Conservation (phyloP, 2,888 invertebrate genomes). For the Cyclophora punctaria region DNA sequence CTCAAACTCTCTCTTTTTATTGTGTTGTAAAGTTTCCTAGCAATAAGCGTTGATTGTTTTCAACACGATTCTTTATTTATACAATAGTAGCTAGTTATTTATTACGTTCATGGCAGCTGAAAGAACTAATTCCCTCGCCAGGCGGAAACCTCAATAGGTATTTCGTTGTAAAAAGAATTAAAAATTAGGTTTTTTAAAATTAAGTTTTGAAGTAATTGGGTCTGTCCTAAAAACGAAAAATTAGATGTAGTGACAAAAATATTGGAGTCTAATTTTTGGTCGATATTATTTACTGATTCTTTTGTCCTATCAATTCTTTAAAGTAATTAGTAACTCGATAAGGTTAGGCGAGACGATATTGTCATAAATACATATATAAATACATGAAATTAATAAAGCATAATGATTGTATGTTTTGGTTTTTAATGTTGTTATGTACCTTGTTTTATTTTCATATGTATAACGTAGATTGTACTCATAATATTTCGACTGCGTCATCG, state of each 20-base stretch:
- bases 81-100: constrained; percentile 4
- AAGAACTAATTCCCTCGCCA: constrained; percentile 52
- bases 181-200: constrained; percentile 43
- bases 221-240: constrained; percentile 41
- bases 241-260: constrained; percentile 50
- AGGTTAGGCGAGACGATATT: constrained; percentile 77
- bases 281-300: constrained; percentile 62
- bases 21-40: constrained; percentile 58
- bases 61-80: no score
- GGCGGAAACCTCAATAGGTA: constrained; percentile 47
- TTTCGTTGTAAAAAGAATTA: constrained; percentile 35
- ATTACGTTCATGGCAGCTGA: constrained; percentile 5
- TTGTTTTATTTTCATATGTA: constrained; percentile 11
- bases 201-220: constrained; percentile 48
- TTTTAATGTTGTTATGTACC: constrained; percentile 41
- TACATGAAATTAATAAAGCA: constrained; percentile 77
- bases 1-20: constrained; percentile 53
- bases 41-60: constrained; percentile 43
- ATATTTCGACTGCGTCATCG: no score
- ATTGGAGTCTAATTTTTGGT: constrained; percentile 56
- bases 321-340: constrained; percentile 74
- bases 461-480: no score
- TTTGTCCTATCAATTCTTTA: constrained; percentile 74
- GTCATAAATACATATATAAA: constrained; percentile 75
- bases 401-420: constrained; percentile 70